phyloP scores from a whole-genome alignment of 2,888 invertebrate genomes.

The Sinhomidia bicolor region DNA sequence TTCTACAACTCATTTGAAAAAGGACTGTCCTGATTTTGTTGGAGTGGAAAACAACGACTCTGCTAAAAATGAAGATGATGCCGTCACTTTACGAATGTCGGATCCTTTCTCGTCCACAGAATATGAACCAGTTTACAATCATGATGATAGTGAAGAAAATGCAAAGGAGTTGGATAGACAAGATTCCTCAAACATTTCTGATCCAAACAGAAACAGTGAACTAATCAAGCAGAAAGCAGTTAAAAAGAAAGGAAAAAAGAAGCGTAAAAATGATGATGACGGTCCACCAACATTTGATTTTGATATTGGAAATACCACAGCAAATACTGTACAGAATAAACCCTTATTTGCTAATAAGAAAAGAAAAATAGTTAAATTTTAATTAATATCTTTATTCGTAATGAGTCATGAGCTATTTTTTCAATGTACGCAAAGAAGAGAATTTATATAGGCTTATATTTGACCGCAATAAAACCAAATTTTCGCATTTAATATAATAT shows the following conservation, averaged over 20 bases:
- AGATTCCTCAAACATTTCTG: not conserved
- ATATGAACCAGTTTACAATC: conserved; percentile 70
- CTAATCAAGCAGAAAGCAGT: not conserved
- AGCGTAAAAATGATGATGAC: not conserved
- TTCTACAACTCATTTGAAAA: conserved; percentile 91
- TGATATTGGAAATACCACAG: not conserved
- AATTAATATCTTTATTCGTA: too few species aligned
- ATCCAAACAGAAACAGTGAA: not conserved
- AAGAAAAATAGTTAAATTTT: conserved; percentile 68
- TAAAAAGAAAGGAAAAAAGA: conserved; percentile 43
- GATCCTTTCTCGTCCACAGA: conserved; percentile 76
- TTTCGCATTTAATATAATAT: not conserved
- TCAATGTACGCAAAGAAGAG: not conserved
- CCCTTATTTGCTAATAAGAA: conserved; percentile 39
- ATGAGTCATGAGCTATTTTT: too few species aligned
- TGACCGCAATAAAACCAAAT: not conserved
- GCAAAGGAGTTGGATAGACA: not conserved
- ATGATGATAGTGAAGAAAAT: not conserved
- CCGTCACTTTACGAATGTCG: conserved; percentile 64
- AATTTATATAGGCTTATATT: not conserved
- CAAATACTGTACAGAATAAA: not conserved
- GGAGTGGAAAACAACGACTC: conserved; percentile 25
- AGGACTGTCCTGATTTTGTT: conserved; percentile 86
- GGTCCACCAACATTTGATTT: not conserved
- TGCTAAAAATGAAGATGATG: conserved; percentile 80